Evolutionary conservation across 2,888 invertebrate species (phyloP).

Genomic region (Troides helena): DNA sequence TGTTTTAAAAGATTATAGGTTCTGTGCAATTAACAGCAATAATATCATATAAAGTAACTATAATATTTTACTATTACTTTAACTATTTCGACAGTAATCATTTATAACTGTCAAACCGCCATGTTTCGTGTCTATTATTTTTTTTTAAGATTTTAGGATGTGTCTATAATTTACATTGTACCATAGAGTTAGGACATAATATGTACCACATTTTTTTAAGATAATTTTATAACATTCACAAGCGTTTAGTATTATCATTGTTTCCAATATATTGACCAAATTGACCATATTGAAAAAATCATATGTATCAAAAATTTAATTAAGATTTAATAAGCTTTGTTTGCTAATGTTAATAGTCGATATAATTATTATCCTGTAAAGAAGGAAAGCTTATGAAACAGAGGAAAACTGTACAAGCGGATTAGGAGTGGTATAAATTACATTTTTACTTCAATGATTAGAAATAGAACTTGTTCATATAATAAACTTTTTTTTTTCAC

Average conservation of each 20-base stretch:
- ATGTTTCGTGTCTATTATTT: neutral
- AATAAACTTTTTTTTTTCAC: no score
- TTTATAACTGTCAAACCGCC: constrained; percentile 1
- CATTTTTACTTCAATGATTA: neutral
- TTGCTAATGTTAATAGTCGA: no score
- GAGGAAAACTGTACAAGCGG: no score
- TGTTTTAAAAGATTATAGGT: neutral
- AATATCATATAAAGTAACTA: neutral
- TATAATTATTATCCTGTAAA: no score
- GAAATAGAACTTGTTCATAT: neutral
- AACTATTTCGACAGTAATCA: neutral
- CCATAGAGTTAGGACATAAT: neutral
- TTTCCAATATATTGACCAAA: neutral
- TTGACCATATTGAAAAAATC: neutral
- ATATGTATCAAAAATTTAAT: no score
- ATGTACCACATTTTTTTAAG: neutral
- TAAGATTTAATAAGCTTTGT: no score
- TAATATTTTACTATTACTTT: neutral
- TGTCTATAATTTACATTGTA: constrained; percentile 1
- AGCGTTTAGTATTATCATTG: neutral
- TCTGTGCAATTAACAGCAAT: no score
- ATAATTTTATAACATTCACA: neutral
- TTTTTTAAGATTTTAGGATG: neutral
- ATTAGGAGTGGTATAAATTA: no score
- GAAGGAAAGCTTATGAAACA: no score